Conservation (phyloP, 2,888 invertebrate species). For the Acrobeloides nanus region DNA sequence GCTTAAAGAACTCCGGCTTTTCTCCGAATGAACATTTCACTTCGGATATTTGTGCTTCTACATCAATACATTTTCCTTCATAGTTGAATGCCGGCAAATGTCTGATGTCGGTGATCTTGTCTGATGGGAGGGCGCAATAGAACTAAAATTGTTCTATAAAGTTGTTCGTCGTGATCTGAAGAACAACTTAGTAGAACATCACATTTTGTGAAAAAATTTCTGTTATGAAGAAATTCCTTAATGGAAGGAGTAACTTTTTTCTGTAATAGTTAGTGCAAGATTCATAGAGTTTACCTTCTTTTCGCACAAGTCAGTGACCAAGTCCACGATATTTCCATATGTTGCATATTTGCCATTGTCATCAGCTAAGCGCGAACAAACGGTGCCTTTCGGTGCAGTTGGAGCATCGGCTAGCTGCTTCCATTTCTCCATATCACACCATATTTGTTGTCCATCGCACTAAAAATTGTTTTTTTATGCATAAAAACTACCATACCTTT, state of each 20-base stretch:
- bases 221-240: not conserved
- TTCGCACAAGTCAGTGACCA: constrained; percentile 12
- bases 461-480: no score
- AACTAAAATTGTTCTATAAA: constrained; percentile 7
- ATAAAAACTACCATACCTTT: no score
- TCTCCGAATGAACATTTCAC: constrained; percentile 13
- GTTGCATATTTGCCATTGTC: constrained; percentile 10
- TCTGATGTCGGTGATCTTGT: constrained; percentile 5
- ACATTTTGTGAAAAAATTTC: no score
- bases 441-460: constrained; percentile 3
- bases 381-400: constrained; percentile 9
- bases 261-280: not conserved
- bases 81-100: constrained; percentile 11
- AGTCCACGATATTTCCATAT: constrained; percentile 10
- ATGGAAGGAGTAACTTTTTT: not conserved
- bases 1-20: constrained; percentile 3
- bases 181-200: no score
- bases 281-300: constrained; percentile 11
- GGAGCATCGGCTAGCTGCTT: constrained; percentile 7
- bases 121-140: constrained; percentile 7
- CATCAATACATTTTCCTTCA: constrained; percentile 11
- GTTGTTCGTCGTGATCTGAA: no score
- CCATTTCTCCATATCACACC: constrained; percentile 9
- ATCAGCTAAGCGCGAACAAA: constrained; percentile 11
- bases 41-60: constrained; percentile 4